Evolutionary conservation across 2,113 vertebrate genomes (phyloP).

Genomic region (Cheilinus undulatus): DNA sequence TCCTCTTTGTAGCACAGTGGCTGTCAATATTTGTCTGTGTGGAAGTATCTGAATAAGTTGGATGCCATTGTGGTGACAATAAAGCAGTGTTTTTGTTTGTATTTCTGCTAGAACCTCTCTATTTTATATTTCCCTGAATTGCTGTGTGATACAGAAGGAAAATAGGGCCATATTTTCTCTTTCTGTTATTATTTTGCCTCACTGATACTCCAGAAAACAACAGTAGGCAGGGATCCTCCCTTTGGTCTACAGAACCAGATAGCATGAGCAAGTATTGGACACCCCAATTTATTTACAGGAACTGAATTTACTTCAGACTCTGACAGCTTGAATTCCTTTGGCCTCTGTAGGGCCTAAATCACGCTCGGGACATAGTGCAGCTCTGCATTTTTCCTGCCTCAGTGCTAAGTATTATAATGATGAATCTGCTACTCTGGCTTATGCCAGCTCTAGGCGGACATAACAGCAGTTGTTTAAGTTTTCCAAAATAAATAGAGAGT

Average conservation of each 20-base stretch:
- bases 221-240: constrained; percentile 36
- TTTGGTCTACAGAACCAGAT: constrained; percentile 65
- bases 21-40: constrained; percentile 33
- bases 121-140: constrained; percentile 22
- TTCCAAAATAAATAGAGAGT: constrained; percentile 86
- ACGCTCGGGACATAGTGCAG: constrained; percentile 71
- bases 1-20: constrained; percentile 23
- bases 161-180: constrained; percentile 26
- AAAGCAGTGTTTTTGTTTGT: constrained; percentile 30
- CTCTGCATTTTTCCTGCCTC: constrained; percentile 72
- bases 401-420: constrained; percentile 84
- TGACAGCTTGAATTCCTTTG: constrained; percentile 77
- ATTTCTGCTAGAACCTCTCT: constrained; percentile 14
- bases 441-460: constrained; percentile 82
- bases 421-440: constrained; percentile 82
- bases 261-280: constrained; percentile 59
- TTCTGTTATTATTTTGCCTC: constrained; percentile 35
- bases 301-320: constrained; percentile 75
- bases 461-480: constrained; percentile 87
- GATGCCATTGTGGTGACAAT: constrained; percentile 11
- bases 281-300: constrained; percentile 72
- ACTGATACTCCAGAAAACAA: constrained; percentile 48
- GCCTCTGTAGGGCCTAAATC: constrained; percentile 73
- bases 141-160: constrained; percentile 32
- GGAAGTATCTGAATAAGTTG: constrained; percentile 12